phyloP scores from a whole-genome alignment of 2,797 vertebrate genomes.

The Typhlichthys eigenmanni region DNA sequence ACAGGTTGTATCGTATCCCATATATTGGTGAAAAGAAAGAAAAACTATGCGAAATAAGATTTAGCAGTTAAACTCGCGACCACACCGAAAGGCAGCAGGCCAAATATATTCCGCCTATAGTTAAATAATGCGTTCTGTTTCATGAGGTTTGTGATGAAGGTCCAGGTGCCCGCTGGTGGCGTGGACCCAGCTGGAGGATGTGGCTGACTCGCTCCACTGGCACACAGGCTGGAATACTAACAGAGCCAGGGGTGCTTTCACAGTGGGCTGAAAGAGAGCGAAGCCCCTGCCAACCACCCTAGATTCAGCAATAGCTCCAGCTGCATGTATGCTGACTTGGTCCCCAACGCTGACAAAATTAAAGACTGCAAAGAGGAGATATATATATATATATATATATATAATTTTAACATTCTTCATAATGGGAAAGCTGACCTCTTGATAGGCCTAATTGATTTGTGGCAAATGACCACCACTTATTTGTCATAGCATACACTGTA shows the following conservation, averaged over 20 bases:
- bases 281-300: slow-evolving; percentile 42
- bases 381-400: neutral
- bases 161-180: slow-evolving; percentile 75
- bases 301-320: slow-evolving; percentile 67
- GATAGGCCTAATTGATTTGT: slow-evolving; percentile 12
- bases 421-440: slow-evolving; percentile 22
- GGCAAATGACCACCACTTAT: neutral
- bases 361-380: slow-evolving; percentile 32
- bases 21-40: slow-evolving; percentile 13
- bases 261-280: slow-evolving; percentile 61
- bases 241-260: slow-evolving; percentile 69
- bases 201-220: slow-evolving; percentile 62
- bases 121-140: slow-evolving; percentile 68
- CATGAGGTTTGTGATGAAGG: slow-evolving; percentile 53
- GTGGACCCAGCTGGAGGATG: slow-evolving; percentile 73
- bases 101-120: slow-evolving; percentile 28
- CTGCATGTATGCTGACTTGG: slow-evolving; percentile 56
- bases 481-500: slow-evolving; percentile 11
- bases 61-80: neutral
- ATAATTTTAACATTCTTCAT: too few relatives aligned
- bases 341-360: slow-evolving; percentile 32
- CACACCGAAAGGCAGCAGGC: slow-evolving; percentile 13
- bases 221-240: slow-evolving; percentile 70
- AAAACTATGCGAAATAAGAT: slow-evolving; percentile 27
- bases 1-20: slow-evolving; percentile 7